These are phyloP conservation scores for Leptatherina wallacei DNA, from an alignment of 2,797 vertebrate species.

Conservation along the genomic window DNA sequence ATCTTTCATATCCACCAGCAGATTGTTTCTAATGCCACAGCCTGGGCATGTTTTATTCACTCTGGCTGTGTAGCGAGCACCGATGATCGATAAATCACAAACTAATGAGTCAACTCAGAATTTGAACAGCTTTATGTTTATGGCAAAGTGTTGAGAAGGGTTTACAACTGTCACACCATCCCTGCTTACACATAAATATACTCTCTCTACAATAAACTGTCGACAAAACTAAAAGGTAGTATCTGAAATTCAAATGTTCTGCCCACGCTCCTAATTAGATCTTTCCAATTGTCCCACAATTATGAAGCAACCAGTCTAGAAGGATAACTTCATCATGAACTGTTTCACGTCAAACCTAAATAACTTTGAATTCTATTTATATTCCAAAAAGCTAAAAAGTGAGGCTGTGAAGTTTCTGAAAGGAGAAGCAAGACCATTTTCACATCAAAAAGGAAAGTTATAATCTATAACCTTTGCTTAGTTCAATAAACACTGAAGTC, in stretches of 20 bases:
- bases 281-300: neutral
- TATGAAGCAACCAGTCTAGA: neutral
- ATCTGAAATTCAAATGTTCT: neutral
- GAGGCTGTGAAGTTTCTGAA: neutral
- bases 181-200: neutral
- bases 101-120: neutral
- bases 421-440: neutral
- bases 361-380: neutral
- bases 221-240: neutral
- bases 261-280: neutral
- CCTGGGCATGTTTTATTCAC: conserved; percentile 21
- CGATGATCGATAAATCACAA: neutral
- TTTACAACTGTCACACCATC: neutral
- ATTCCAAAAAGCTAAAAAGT: neutral
- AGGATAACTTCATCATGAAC: neutral
- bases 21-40: conserved; percentile 53
- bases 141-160: neutral
- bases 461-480: neutral
- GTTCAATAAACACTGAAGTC: neutral
- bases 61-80: neutral
- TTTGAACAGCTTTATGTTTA: neutral
- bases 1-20: conserved; percentile 55
- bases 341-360: neutral
- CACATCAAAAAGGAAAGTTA: neutral
- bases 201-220: neutral